Evolutionary conservation across 2,113 vertebrate genomes (phyloP).

Genomic region (Merops nubicus): DNA sequence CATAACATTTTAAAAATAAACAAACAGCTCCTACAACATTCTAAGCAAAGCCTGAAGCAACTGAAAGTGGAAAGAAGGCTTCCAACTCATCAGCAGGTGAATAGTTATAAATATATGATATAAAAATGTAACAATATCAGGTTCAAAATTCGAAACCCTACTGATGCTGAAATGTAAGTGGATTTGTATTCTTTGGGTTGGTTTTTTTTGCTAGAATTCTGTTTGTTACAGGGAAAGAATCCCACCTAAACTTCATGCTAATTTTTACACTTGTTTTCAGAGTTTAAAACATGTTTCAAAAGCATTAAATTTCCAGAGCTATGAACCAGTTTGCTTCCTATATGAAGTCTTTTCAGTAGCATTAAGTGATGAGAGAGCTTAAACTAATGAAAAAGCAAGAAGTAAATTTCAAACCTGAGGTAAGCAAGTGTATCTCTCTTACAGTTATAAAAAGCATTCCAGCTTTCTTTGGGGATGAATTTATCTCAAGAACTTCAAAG

Average conservation of each 20-base stretch:
- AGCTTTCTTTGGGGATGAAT: not conserved
- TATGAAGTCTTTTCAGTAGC: not conserved
- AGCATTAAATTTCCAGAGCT: not conserved
- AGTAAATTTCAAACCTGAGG: not conserved
- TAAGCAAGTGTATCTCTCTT: not conserved
- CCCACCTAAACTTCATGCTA: not conserved
- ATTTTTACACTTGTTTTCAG: not conserved
- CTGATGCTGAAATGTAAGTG: constrained; percentile 20
- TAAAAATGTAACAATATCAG: not conserved
- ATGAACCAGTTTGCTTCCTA: not conserved
- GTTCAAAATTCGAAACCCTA: constrained; percentile 9
- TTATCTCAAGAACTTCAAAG: not conserved
- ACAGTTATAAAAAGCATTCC: not conserved
- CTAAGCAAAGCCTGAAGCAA: not conserved
- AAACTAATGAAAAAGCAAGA: not conserved
- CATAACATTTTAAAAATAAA: constrained; percentile 60
- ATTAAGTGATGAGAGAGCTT: not conserved
- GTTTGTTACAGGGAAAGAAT: not conserved
- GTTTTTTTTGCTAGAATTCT: not conserved
- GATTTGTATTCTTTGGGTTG: not conserved
- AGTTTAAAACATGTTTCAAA: not conserved
- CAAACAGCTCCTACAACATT: constrained; percentile 40
- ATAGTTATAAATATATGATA: constrained; percentile 46
- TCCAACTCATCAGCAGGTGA: constrained; percentile 23
- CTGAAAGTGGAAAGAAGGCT: constrained; percentile 1